Conservation (phyloP, 2,113 vertebrate species). For the Daphoenositta chrysoptera region DNA sequence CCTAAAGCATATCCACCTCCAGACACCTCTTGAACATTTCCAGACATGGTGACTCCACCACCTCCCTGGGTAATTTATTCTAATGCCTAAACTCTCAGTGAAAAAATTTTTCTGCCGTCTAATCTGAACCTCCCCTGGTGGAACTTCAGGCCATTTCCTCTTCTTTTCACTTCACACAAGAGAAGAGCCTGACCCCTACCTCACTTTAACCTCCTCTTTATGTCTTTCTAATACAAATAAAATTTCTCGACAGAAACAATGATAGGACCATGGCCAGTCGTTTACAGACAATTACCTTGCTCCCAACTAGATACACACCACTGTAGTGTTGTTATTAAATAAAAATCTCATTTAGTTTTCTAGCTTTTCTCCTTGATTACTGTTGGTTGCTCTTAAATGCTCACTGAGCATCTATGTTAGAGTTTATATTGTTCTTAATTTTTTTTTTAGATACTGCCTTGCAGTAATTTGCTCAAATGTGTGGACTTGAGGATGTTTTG, state of each 20-base stretch:
- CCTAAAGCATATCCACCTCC: background rate
- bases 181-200: background rate
- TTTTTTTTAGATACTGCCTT: background rate
- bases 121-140: background rate
- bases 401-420: background rate
- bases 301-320: background rate
- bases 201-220: background rate
- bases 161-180: background rate
- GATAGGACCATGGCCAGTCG: background rate
- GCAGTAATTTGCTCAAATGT: background rate
- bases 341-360: background rate
- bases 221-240: background rate
- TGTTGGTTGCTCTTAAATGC: background rate
- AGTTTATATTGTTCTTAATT: background rate
- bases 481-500: background rate
- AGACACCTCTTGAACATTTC: background rate
- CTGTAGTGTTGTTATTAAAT: background rate
- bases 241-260: background rate
- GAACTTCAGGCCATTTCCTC: background rate
- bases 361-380: background rate
- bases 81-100: background rate
- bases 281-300: background rate
- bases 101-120: fast-evolving
- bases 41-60: background rate
- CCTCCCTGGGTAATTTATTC: background rate